Evolutionary conservation across 2,888 invertebrate species (phyloP), one percentile per base, ranked within the genome.

Genomic region (Priocnemis perturbator): DNA sequence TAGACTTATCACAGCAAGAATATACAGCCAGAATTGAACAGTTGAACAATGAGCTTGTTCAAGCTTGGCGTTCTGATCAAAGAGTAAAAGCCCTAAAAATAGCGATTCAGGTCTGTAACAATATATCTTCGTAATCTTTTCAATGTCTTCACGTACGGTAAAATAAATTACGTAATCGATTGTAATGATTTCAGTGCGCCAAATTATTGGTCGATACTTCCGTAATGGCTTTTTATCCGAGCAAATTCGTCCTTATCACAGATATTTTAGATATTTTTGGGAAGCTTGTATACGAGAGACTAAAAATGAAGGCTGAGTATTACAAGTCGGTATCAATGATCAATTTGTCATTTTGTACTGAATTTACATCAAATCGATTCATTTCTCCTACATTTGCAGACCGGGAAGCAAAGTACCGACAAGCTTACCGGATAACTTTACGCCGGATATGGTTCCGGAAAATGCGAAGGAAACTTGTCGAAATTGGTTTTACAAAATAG

Each of bases 401-500:
- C 91, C 91, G 44, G 92, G 91, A 23, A 90, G 90, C 64, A 92
- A 91, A 86, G 84, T 86, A 17, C 85, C 90, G 1, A 90, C 89
- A 69, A 85, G 90, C 61, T 86, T 93, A 64, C 91, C 93, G 63
- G 93, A 93, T 76, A 92, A 93, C 85, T 96, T 97, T 83, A 94
- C 95, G 61, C 92, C 95, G 0, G 94, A 94, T 77, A 93, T 94
- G 90, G 94, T 97, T 4, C 93, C 94, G 0, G 97, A 97, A 87
- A 91, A 94, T 60, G 97, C 98, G 0, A 97, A 96, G 88, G 98
- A 98, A 90, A 99, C 98, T 0, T 98, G 98, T 86, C 93, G 96
- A 78, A 99, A 99, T 91, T 99, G 99, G 99, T 97, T 99, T 90
- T 98, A 96, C 89, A 99, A 99, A 92, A 97, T 99, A 87, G 97